Evolutionary conservation across 2,888 invertebrate species (phyloP), one percentile per base, ranked within the genome.

Genomic region (Orchestes rusci): DNA sequence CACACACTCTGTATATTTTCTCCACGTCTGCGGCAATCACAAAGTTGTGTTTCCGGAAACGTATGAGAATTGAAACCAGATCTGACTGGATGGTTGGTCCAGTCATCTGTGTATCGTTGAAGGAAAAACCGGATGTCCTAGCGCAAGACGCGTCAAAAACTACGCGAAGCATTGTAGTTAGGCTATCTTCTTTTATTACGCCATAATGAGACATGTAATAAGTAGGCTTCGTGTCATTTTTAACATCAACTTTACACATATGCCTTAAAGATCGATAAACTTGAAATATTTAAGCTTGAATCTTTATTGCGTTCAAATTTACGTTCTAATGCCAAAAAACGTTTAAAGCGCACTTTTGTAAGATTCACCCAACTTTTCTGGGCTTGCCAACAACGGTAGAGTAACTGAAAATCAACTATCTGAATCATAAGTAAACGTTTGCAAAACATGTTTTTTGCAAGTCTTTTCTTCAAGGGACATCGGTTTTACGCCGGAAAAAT

Each of bases 121-220:
- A 16, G 5, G 18, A 27, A 5, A 7, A 7, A 4, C 37, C 37
- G 3, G 27, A 15, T 13, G 16, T 23, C 8, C 27, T 13, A 13
- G 27, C 27, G 28, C 37, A 13, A 10, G 27, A 37, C 3, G 23
- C 23, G 16, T 37, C 37, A 16, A 37, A 37, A n/a, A 27, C 28
- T 8, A 37, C 37, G 13, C 27, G 23, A 12, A 37, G 28, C 27
- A 27, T 37, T 3, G 28, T 37, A 16, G 27, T 37, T 15, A 27
- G 15, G n/a, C 27, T 37, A 27, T 13, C 15, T 12, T 37, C 37
- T 16, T 23, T 20, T 13, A 37, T 4, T 3, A 37, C 28, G 3
- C 37, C 37, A 27, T 37, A 16, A 23, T 37, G 37, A 13, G 37
- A 28, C 37, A 37, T 37, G 16, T 34, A 34, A 34, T 34, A 34